phyloP scores from a whole-genome alignment of 1,140 invertebrate genomes.

The Drosophila orena region DNA sequence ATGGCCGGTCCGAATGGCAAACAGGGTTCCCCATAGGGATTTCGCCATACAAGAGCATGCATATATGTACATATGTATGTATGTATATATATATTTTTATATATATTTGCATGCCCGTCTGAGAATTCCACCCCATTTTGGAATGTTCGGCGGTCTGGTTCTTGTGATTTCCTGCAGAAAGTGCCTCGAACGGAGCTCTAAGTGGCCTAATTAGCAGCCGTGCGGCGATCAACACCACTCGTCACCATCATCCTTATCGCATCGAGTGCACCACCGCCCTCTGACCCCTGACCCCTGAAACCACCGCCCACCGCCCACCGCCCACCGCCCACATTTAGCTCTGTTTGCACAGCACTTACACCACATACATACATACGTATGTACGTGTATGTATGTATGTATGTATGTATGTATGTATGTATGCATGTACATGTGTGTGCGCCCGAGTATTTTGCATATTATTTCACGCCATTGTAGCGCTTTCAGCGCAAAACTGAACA shows the following conservation, averaged over 20 bases:
- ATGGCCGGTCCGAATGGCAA: conserved; percentile 42
- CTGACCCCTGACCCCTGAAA: conserved; percentile 11
- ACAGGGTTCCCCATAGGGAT: conserved; percentile 7
- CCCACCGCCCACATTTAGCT: conserved; percentile 1
- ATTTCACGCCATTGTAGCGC: conserved; percentile 81
- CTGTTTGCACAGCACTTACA: conserved; percentile 30
- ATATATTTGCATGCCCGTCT: neutral
- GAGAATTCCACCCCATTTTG: conserved; percentile 48
- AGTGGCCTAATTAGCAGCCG: conserved; percentile 81
- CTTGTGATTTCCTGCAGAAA: conserved; percentile 73
- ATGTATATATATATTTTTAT: neutral
- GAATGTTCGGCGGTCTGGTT: conserved; percentile 35
- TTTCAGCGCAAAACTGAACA: conserved; percentile 61
- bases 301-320: neutral
- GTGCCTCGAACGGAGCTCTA: conserved; percentile 64
- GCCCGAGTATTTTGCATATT: conserved; percentile 75
- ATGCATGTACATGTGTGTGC: conserved; percentile 44
- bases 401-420: too few relatives aligned
- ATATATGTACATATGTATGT: neutral
- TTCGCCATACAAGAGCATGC: conserved; percentile 2
- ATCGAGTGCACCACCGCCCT: conserved; percentile 47
- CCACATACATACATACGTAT: conserved; percentile 14
- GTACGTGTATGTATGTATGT: too few relatives aligned
- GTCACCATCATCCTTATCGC: conserved; percentile 44
- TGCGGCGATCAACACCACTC: conserved; percentile 81